phyloP scores from a whole-genome alignment of 2,797 vertebrate species.

The Enteromius mattozi region DNA sequence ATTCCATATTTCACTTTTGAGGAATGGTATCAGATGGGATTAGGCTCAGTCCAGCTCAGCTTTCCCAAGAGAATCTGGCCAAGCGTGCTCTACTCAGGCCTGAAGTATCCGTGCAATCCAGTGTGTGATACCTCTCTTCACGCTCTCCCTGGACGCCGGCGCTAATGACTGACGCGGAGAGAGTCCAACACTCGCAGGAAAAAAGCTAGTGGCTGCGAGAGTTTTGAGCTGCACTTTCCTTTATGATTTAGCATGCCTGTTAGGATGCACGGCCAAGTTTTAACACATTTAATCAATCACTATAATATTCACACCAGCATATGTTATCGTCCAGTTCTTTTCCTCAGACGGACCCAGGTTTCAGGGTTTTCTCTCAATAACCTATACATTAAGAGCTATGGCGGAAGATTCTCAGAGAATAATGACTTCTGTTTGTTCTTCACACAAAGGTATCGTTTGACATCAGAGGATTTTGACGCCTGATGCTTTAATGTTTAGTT shows the following conservation, averaged over 20 bases:
- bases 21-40: constrained; percentile 63
- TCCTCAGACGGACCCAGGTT: neutral
- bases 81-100: constrained; percentile 48
- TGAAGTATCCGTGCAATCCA: constrained; percentile 37
- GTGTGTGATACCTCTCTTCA: constrained; percentile 35
- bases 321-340: constrained; percentile 14
- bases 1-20: constrained; percentile 60
- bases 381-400: too few species aligned
- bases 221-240: constrained; percentile 40
- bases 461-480: neutral
- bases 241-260: constrained; percentile 38
- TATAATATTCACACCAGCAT: constrained; percentile 40
- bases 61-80: constrained; percentile 52
- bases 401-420: too few species aligned
- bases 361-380: constrained; percentile 2
- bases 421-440: neutral
- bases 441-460: neutral
- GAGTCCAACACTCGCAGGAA: constrained; percentile 39
- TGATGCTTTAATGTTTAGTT: neutral
- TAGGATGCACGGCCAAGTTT: constrained; percentile 32
- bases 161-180: constrained; percentile 46
- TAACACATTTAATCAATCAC: constrained; percentile 44
- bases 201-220: constrained; percentile 24
- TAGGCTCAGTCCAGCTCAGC: constrained; percentile 44
- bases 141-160: constrained; percentile 11